Conservation (phyloP, 2,888 invertebrate species). For the Hanleya hanleyi region DNA sequence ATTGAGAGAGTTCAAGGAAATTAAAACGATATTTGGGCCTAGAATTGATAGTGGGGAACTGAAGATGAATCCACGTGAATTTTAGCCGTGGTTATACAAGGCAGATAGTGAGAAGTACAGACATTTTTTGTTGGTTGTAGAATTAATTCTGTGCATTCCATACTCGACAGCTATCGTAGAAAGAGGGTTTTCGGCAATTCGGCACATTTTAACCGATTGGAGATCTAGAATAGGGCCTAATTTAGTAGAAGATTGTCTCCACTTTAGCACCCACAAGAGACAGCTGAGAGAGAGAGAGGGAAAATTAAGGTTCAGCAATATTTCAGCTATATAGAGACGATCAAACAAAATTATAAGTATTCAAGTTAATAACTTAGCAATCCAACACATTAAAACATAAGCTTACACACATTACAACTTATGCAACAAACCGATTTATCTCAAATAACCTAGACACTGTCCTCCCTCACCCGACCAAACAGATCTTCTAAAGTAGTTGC, state of each 20-base stretch:
- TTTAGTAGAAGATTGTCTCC: neutral
- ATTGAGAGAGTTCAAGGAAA: neutral
- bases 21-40: neutral
- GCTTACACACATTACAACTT: too few relatives aligned
- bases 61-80: neutral
- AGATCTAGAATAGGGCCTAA: neutral
- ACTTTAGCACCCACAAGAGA: neutral
- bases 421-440: too few relatives aligned
- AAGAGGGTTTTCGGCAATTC: neutral
- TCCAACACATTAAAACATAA: too few relatives aligned
- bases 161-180: neutral
- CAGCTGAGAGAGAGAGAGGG: neutral
- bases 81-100: neutral
- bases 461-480: too few relatives aligned
- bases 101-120: neutral
- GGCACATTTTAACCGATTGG: neutral
- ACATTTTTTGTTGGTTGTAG: neutral
- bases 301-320: too few relatives aligned
- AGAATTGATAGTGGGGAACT: neutral
- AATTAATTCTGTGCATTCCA: neutral
- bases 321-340: too few relatives aligned
- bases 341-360: too few relatives aligned
- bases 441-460: too few relatives aligned
- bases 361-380: too few relatives aligned
- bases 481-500: too few relatives aligned